Evolutionary conservation across 2,888 invertebrate genomes (phyloP).

Genomic region (Micoletzkya japonica): DNA sequence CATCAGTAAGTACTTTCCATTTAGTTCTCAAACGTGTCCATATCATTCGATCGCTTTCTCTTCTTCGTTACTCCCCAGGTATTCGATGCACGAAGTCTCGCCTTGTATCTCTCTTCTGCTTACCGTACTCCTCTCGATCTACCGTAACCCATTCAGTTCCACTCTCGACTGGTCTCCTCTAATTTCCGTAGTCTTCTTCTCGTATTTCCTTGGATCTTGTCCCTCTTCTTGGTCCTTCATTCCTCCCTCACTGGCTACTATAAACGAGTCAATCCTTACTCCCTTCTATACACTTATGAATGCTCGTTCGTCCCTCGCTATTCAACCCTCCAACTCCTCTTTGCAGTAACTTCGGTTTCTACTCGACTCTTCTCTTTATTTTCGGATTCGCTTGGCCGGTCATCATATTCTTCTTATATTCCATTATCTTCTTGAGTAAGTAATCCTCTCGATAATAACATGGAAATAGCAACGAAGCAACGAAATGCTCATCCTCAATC

Average conservation of each 20-base stretch:
- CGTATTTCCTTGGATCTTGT: not conserved
- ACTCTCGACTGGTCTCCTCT: no score
- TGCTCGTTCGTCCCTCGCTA: slow-evolving; percentile 14
- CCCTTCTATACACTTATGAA: slow-evolving; percentile 17
- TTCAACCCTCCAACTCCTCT: not conserved
- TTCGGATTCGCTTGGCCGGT: slow-evolving; percentile 23
- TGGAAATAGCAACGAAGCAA: no score
- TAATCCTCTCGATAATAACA: not conserved
- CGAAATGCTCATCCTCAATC: no score
- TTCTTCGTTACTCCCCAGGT: slow-evolving; percentile 8
- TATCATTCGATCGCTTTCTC: slow-evolving; percentile 19
- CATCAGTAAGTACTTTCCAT: not conserved
- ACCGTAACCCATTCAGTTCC: no score
- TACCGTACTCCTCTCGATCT: slow-evolving; percentile 1
- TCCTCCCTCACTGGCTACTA: slow-evolving; percentile 18
- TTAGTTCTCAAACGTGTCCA: slow-evolving; percentile 13
- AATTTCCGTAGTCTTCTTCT: no score
- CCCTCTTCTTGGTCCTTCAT: not conserved
- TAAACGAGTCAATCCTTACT: slow-evolving; percentile 24
- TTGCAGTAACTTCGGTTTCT: slow-evolving; percentile 1
- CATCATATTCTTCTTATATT: slow-evolving; percentile 21
- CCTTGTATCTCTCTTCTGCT: no score
- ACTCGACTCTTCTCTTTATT: slow-evolving; percentile 8
- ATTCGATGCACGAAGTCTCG: not conserved
- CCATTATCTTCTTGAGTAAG: slow-evolving; percentile 12